Evolutionary conservation across 92 coral and sea anemone species (phyloP).

Genomic region (Parazoanthus darwini): DNA sequence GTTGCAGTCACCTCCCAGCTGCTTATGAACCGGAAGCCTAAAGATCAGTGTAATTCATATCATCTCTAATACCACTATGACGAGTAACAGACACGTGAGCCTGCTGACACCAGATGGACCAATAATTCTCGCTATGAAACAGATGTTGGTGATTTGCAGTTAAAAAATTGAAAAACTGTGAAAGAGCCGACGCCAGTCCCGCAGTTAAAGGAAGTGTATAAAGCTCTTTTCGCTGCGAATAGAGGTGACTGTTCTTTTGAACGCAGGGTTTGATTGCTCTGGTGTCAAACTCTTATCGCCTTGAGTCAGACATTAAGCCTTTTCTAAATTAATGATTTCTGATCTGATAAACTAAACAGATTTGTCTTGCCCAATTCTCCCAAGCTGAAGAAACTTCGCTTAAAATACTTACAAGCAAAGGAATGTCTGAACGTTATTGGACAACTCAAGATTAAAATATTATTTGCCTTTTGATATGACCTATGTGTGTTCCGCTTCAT

Average conservation of each 20-base stretch:
- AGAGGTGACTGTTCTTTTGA: background rate
- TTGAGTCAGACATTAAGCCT: slow-evolving; percentile 39
- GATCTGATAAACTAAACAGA: slow-evolving; percentile 43
- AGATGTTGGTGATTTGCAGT: slow-evolving; percentile 37
- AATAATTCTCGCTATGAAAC: slow-evolving; percentile 9
- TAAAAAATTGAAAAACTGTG: slow-evolving; percentile 16
- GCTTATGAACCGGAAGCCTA: slow-evolving; percentile 42
- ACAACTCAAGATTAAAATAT: background rate
- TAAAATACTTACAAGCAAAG: background rate
- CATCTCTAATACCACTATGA: slow-evolving; percentile 31
- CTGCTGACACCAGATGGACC: slow-evolving; percentile 7
- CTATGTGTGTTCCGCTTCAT: background rate
- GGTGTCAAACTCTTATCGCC: slow-evolving; percentile 37
- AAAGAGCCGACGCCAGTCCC: slow-evolving; percentile 6
- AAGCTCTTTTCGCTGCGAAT: background rate
- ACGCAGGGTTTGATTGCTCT: background rate
- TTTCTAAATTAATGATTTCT: slow-evolving; percentile 16
- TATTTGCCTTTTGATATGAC: background rate
- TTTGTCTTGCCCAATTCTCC: slow-evolving; percentile 19
- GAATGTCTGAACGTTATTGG: background rate
- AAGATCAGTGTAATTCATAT: slow-evolving; percentile 26
- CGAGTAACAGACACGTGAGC: slow-evolving; percentile 20
- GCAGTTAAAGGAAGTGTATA: background rate
- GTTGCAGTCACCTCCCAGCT: slow-evolving; percentile 29
- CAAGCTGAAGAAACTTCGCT: slow-evolving; percentile 22